phyloP scores from a whole-genome alignment of 2,888 invertebrate genomes.

The Cryptus armator region DNA sequence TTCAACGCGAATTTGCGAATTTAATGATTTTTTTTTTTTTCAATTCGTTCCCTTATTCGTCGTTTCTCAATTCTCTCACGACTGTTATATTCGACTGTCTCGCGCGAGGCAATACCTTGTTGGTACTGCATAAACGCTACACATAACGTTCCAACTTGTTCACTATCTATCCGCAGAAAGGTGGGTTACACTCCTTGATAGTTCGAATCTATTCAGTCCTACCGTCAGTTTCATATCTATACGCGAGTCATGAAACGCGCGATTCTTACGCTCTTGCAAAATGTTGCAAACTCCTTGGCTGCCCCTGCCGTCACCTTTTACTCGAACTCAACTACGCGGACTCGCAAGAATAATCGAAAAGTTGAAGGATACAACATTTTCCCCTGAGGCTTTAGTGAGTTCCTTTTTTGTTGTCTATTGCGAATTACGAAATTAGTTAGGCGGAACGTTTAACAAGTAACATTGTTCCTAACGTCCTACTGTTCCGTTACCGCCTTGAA shows the following conservation, averaged over 20 bases:
- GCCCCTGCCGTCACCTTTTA: constrained; percentile 25
- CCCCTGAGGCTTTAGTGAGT: not conserved
- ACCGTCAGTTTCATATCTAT: not conserved
- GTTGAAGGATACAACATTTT: constrained; percentile 3
- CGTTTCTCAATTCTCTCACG: constrained; percentile 60
- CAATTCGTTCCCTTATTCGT: constrained; percentile 9
- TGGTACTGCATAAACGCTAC: constrained; percentile 8
- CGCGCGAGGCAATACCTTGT: constrained; percentile 52
- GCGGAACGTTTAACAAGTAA: constrained; percentile 32
- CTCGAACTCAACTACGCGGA: constrained; percentile 29
- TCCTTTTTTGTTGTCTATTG: constrained; percentile 10
- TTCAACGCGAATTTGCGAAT: not conserved
- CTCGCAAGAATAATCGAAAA: constrained; percentile 6
- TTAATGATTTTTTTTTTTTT: not conserved
- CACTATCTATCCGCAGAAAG: constrained; percentile 18
- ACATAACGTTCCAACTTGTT: constrained; percentile 35
- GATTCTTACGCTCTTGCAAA: constrained; percentile 47
- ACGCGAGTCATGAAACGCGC: constrained; percentile 32
- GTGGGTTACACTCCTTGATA: constrained; percentile 37
- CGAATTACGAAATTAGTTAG: constrained; percentile 36
- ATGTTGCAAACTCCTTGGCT: constrained; percentile 42
- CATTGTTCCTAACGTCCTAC: constrained; percentile 45
- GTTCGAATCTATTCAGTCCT: not conserved
- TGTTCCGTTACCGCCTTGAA: not conserved
- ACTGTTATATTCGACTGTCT: constrained; percentile 50